phyloP scores from a whole-genome alignment of 2,888 invertebrate genomes.

The Agonopterix subpropinquella region DNA sequence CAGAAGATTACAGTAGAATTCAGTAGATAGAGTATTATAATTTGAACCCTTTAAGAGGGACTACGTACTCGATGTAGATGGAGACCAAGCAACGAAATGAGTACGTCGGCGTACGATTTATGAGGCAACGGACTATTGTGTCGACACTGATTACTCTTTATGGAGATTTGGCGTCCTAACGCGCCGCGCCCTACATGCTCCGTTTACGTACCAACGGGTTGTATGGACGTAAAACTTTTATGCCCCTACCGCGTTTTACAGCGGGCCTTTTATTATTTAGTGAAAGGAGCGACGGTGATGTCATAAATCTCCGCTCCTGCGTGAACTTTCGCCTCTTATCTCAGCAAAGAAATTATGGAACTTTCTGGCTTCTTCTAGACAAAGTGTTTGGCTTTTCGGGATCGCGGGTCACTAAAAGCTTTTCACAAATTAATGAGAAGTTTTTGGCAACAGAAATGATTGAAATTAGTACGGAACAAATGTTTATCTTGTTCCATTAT shows the following conservation, averaged over 20 bases:
- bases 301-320: constrained; percentile 75
- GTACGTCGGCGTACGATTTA: constrained; percentile 55
- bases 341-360: constrained; percentile 73
- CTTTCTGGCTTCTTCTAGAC: constrained; percentile 72
- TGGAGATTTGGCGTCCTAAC: constrained; percentile 62
- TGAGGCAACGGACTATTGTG: constrained; percentile 52
- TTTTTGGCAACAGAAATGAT: constrained; percentile 31
- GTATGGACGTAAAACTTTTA: constrained; percentile 74
- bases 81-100: constrained; percentile 31
- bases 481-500: constrained; percentile 17
- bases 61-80: constrained; percentile 1
- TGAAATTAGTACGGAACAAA: constrained; percentile 20
- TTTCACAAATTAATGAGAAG: constrained; percentile 57
- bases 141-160: constrained; percentile 69
- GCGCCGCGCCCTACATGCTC: constrained; percentile 36
- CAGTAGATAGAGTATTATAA: background rate
- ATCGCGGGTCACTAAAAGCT: constrained; percentile 64
- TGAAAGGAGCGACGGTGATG: constrained; percentile 74
- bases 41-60: constrained; percentile 10
- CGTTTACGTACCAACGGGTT: constrained; percentile 68
- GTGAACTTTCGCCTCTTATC: constrained; percentile 75
- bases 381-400: constrained; percentile 71
- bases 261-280: constrained; percentile 74
- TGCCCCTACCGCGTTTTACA: constrained; percentile 70
- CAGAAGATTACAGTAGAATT: too few species aligned